A percentile compares a stretch with the other conserved stretches of the same genome.
These are phyloP conservation scores for Brachypalpus laphriformis DNA, from an alignment of 2,888 invertebrate genomes.

Conservation along the genomic window DNA sequence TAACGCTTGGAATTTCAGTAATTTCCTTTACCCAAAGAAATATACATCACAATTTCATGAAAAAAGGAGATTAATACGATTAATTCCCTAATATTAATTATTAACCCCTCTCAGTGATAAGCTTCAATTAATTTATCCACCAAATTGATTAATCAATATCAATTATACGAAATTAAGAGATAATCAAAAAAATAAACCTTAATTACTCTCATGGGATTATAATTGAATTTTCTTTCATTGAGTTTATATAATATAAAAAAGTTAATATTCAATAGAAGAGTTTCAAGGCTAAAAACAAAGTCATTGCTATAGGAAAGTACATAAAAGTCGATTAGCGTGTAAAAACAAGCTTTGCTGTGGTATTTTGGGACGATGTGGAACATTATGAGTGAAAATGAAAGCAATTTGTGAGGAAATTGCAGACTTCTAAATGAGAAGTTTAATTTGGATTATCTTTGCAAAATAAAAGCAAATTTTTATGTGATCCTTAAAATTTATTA, in stretches of 20 bases:
- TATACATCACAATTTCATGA: not conserved
- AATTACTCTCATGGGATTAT: constrained; percentile 3
- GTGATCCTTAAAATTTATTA: too few relatives aligned
- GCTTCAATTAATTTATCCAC: constrained; percentile 14
- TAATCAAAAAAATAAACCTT: not conserved
- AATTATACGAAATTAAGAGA: constrained; percentile 11
- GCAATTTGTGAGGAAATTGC: too few relatives aligned
- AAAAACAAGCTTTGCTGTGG: not conserved
- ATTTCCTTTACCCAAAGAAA: not conserved
- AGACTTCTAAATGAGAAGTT: too few relatives aligned
- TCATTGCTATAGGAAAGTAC: not conserved
- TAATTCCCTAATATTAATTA: not conserved
- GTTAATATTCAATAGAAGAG: not conserved
- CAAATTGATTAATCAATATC: constrained; percentile 37
- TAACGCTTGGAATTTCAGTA: not conserved
- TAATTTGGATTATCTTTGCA: too few relatives aligned
- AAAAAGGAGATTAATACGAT: constrained; percentile 4
- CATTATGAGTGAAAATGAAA: too few relatives aligned
- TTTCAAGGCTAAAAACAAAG: not conserved
- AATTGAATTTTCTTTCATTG: constrained; percentile 5
- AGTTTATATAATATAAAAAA: not conserved
- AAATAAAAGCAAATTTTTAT: too few relatives aligned
- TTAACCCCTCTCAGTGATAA: constrained; percentile 10
- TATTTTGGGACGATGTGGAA: not conserved
- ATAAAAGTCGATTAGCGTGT: not conserved